Evolutionary conservation across 2,113 vertebrate genomes (phyloP), one percentile per base, ranked within the genome.

Genomic region (Lepisosteus osseus): DNA sequence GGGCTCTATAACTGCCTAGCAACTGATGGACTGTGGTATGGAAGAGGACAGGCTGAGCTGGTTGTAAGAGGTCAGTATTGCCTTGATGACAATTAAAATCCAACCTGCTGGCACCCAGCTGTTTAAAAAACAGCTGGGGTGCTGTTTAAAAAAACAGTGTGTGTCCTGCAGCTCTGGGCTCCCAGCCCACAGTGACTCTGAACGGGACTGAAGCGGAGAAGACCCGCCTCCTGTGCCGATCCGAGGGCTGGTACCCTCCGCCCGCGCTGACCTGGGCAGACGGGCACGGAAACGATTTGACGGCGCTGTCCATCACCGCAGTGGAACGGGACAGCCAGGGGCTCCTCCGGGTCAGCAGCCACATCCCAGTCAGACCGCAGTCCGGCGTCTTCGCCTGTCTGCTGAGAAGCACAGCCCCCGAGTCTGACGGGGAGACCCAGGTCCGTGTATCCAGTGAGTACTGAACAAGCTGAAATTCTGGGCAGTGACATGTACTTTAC

Each of bases 221-320:
- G 29, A 3, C 65, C 43, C 43, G 44, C 4, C 4, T 67, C n/a
- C 11, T 47, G 65, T 67, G 65, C 65, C 43, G 42, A 44, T 67
- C 65, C 1, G 65, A 67, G 65, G 65, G n/a, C 44, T 67, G 65
- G 65, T 47, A 45, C 65, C 65, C 65, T n/a, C 3, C 43, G 8
- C 65, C 65, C 6, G n/a, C 14, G 65, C 42, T 67, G 12, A 44
- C 44, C 65, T 67, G 65, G 65, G 7, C 42, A n/a, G 65, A 67
- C 43, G 45, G 41, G 44, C 15, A 44, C n/a, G 65, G 65, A 13
- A 41, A 7, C 2, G 65, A 14, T 0, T 44, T 51, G 65, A 67
- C 44, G 15, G 4, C 11, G 1, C 11, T 61, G 3, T 41, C 65
- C 41, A 13, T 4, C 65, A 67, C 65, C 6, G n/a, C 13, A 15